Evolutionary conservation across 1,140 invertebrate species (phyloP).

Genomic region (Yoshiicerus persimilis): DNA sequence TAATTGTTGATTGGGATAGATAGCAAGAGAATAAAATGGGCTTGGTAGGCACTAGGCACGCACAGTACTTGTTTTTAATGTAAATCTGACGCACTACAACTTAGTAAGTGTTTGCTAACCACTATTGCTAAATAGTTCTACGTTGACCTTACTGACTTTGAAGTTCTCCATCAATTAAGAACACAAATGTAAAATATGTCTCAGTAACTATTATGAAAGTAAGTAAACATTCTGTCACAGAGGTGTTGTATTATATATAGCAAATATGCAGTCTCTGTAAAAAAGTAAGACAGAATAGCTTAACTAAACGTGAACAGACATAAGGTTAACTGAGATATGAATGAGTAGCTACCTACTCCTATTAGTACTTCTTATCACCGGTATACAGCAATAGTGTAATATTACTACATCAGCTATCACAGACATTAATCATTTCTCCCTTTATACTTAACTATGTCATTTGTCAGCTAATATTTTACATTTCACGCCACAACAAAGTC

Average conservation of each 20-base stretch:
- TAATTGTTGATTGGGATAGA: too few species aligned
- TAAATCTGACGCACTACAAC: too few species aligned
- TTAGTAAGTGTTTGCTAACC: neutral
- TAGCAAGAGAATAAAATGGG: too few species aligned
- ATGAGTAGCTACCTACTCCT: neutral
- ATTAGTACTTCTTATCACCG: neutral
- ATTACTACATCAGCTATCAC: neutral
- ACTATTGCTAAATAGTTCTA: neutral
- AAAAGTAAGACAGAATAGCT: neutral
- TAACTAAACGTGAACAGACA: neutral
- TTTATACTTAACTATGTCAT: neutral
- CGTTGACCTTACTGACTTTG: neutral
- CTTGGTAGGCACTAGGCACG: too few species aligned
- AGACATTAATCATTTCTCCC: constrained; percentile 4
- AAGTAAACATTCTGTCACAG: neutral
- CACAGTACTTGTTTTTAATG: too few species aligned
- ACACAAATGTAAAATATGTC: neutral
- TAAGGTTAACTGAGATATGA: neutral
- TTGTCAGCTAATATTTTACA: constrained; percentile 2
- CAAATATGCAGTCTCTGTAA: neutral
- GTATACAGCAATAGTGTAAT: too few species aligned
- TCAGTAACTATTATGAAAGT: too few species aligned
- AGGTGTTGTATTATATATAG: neutral
- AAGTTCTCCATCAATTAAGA: neutral
- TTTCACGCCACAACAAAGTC: neutral